A percentile compares a stretch with the other conserved stretches of the same genome.
These are phyloP conservation scores for Odontamblyopus rebecca DNA, from an alignment of 2,797 vertebrate genomes.

Conservation along the genomic window DNA sequence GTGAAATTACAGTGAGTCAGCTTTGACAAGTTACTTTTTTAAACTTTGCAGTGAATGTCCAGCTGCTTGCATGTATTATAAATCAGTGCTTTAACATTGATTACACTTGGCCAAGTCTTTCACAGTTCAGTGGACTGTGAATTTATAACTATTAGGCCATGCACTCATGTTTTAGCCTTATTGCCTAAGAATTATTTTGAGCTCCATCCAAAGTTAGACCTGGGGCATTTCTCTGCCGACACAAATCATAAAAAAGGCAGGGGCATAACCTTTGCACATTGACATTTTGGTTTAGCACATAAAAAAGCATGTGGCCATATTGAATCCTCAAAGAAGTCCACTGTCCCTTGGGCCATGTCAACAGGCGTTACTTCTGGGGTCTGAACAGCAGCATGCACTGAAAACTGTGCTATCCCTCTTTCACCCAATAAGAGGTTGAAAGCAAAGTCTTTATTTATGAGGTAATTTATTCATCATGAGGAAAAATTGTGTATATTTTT, in stretches of 20 bases:
- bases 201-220: background rate
- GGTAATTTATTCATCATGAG: constrained; percentile 46
- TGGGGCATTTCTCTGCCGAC: background rate
- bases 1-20: background rate
- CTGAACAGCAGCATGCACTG: constrained; percentile 28
- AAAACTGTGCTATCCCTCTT: constrained; percentile 33
- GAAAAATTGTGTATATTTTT: constrained; percentile 33
- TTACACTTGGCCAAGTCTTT: constrained; percentile 5
- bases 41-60: background rate
- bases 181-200: constrained; percentile 8
- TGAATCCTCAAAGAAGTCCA: constrained; percentile 24
- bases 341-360: constrained; percentile 54
- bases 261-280: constrained; percentile 24
- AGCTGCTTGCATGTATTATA: constrained; percentile 5
- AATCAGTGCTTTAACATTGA: constrained; percentile 5
- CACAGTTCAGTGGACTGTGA: constrained; percentile 6
- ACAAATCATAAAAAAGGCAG: constrained; percentile 14
- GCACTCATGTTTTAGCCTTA: background rate
- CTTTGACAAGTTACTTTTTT: background rate
- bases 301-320: constrained; percentile 30
- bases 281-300: constrained; percentile 54
- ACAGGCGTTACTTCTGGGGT: constrained; percentile 50
- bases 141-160: constrained; percentile 1
- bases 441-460: constrained; percentile 45
- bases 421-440: constrained; percentile 8